Evolutionary conservation across 2,113 vertebrate genomes (phyloP).

Genomic region (Bucco capensis): DNA sequence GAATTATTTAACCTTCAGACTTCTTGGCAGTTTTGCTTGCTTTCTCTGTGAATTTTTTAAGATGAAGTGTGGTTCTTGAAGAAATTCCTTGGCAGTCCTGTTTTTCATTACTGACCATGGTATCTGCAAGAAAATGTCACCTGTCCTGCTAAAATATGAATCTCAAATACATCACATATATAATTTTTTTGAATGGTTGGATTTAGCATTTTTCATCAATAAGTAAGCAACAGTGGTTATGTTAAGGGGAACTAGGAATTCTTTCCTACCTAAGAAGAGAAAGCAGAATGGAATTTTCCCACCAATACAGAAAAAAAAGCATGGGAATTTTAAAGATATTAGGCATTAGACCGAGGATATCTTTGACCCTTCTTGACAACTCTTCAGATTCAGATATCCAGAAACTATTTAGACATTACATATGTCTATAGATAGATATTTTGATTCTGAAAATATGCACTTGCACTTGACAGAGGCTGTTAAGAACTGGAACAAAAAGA

Average conservation of each 20-base stretch:
- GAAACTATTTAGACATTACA: background rate
- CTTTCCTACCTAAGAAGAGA: background rate
- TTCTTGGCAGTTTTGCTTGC: background rate
- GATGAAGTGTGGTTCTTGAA: background rate
- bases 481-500: background rate
- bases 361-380: background rate
- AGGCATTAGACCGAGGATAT: background rate
- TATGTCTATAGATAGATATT: background rate
- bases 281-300: background rate
- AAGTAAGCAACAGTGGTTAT: background rate
- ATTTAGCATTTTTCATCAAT: background rate
- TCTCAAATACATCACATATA: background rate
- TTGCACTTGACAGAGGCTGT: background rate
- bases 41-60: background rate
- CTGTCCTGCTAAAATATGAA: background rate
- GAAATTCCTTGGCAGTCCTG: background rate
- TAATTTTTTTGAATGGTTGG: background rate
- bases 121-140: background rate
- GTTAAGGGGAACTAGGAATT: background rate
- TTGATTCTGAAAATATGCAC: background rate
- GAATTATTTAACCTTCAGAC: background rate
- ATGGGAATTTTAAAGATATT: background rate
- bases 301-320: background rate
- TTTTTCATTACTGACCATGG: background rate
- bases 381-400: background rate